Conservation (phyloP, 2,888 invertebrate species). For the Drosophila tanythrix region DNA sequence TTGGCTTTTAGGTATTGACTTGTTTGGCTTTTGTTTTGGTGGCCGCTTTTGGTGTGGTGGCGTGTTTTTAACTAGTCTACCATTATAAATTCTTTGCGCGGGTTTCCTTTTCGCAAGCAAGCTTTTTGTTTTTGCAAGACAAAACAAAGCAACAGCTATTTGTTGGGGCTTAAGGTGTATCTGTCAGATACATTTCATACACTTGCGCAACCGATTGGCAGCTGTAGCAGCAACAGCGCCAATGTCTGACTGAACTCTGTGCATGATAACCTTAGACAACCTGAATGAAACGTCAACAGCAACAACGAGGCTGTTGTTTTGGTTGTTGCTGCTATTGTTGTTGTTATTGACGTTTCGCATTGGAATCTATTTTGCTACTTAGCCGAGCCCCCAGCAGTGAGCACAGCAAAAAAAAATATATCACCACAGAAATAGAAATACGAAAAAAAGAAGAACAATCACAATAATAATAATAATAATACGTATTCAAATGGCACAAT, state of each 20-base stretch:
- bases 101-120: constrained; percentile 27
- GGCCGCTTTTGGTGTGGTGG: constrained; percentile 54
- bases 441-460: constrained; percentile 1
- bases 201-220: constrained; percentile 37
- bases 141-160: constrained; percentile 17
- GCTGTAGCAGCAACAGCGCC: constrained; percentile 10
- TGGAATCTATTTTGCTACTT: constrained; percentile 37
- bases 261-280: constrained; percentile 69
- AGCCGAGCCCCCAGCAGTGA: constrained; percentile 69
- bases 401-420: constrained; percentile 10
- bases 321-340: constrained; percentile 28
- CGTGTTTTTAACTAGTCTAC: constrained; percentile 54
- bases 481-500: constrained; percentile 39
- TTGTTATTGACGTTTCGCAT: constrained; percentile 37
- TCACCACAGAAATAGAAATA: constrained; percentile 24
- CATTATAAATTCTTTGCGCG: constrained; percentile 27
- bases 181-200: constrained; percentile 44
- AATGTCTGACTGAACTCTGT: constrained; percentile 24
- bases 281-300: constrained; percentile 31
- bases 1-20: constrained; percentile 48
- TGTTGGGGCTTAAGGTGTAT: constrained; percentile 12
- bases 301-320: constrained; percentile 23
- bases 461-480: constrained; percentile 17
- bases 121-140: background rate
- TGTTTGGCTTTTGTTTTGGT: constrained; percentile 74